Conservation (phyloP, 1,140 invertebrate species). For the Prorops nasuta region DNA sequence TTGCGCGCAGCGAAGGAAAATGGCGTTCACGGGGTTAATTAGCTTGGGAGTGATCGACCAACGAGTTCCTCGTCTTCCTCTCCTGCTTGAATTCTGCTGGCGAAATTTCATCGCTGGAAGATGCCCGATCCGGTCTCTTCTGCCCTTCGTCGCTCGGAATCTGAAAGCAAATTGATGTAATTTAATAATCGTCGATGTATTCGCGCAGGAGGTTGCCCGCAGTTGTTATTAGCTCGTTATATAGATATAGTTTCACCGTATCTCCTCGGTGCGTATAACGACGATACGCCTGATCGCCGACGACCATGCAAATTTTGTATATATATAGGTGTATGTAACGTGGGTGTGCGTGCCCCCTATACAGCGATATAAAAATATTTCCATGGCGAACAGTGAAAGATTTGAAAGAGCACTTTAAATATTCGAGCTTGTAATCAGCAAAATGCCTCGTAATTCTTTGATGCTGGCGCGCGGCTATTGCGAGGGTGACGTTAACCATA, state of each 20-base stretch:
- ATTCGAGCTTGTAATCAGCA: no score
- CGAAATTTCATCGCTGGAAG: slow-evolving; percentile 41
- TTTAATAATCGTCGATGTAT: slow-evolving; percentile 45
- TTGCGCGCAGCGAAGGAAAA: no score
- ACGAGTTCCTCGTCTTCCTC: background rate
- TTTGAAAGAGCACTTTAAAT: no score
- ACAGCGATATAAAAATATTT: no score
- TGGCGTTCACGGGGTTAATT: no score
- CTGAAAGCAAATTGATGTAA: slow-evolving; percentile 40
- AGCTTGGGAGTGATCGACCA: no score
- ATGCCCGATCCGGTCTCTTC: slow-evolving; percentile 33
- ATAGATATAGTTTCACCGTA: slow-evolving; percentile 48
- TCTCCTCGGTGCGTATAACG: slow-evolving; percentile 37
- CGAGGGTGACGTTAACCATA: no score
- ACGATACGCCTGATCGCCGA: slow-evolving; percentile 34
- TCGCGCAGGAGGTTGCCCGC: slow-evolving; percentile 27
- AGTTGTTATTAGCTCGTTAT: slow-evolving; percentile 45
- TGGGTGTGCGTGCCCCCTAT: no score
- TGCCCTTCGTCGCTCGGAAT: slow-evolving; percentile 29
- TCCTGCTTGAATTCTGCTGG: slow-evolving; percentile 23
- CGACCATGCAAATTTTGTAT: slow-evolving; percentile 35
- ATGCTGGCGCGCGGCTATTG: no score
- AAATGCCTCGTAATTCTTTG: no score
- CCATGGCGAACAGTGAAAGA: no score
- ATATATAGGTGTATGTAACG: no score